phyloP scores from a whole-genome alignment of 1,140 invertebrate species.

The Hyposmocoma kahamanoa region DNA sequence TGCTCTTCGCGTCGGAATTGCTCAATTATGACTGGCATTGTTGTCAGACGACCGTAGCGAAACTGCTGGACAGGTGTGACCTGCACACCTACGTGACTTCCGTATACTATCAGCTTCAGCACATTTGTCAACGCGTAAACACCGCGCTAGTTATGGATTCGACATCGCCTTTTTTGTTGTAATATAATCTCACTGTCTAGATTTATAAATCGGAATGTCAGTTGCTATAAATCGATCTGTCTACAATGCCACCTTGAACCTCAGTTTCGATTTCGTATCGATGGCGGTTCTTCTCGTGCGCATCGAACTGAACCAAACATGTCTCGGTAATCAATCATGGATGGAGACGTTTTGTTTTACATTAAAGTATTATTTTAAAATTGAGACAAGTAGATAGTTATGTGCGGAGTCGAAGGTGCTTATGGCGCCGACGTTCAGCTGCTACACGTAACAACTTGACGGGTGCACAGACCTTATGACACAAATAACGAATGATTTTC shows the following conservation, averaged over 20 bases:
- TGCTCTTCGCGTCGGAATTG: conserved; percentile 45
- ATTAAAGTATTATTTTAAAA: conserved; percentile 41
- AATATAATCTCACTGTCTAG: conserved; percentile 7
- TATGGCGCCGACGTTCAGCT: conserved; percentile 14
- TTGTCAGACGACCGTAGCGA: conserved; percentile 50
- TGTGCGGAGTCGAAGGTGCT: conserved; percentile 10
- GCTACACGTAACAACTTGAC: no score
- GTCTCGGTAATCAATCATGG: conserved; percentile 46
- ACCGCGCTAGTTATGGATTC: not conserved
- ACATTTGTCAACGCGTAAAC: not conserved
- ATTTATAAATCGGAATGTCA: conserved; percentile 28
- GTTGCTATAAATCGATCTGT: conserved; percentile 31
- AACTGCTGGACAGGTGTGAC: conserved; percentile 53
- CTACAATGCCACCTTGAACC: conserved; percentile 43
- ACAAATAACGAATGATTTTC: not conserved
- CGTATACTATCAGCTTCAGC: conserved; percentile 15
- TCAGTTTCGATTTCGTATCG: conserved; percentile 48
- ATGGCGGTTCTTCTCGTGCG: conserved; percentile 47
- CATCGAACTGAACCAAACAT: conserved; percentile 53
- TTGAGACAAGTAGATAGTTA: conserved; percentile 25
- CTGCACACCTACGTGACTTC: conserved; percentile 47
- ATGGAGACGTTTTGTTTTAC: conserved; percentile 38
- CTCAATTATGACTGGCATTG: conserved; percentile 60
- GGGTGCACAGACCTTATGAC: not conserved
- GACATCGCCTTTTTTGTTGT: conserved; percentile 6